These are phyloP conservation scores for Limnodromus scolopaceus DNA, from an alignment of 2,797 vertebrate genomes.

Conservation along the genomic window DNA sequence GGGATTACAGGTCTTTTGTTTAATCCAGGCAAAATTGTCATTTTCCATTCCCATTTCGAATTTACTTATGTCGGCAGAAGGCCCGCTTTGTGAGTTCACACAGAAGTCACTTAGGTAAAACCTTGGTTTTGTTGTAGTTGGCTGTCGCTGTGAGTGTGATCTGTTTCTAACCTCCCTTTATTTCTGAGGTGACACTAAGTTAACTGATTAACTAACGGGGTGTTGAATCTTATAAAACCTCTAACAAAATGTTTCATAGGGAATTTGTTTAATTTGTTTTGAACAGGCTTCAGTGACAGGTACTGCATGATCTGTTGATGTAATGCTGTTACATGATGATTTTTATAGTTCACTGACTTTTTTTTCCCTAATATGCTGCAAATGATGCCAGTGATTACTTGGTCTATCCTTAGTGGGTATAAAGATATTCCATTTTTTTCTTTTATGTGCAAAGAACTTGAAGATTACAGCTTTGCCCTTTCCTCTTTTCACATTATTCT, in stretches of 20 bases:
- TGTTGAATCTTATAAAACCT: not conserved
- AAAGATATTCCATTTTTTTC: not conserved
- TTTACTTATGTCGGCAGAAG: rapidly evolving
- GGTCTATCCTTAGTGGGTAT: not conserved
- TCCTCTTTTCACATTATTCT: not conserved
- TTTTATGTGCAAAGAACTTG: not conserved
- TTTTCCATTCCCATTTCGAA: not conserved
- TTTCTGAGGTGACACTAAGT: not conserved
- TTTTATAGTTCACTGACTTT: not conserved
- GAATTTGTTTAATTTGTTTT: not conserved
- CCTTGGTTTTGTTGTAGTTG: rapidly evolving
- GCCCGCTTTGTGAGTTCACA: not conserved
- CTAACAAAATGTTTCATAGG: not conserved
- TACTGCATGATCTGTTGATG: not conserved
- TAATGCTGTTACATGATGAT: not conserved
- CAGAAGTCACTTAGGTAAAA: not conserved
- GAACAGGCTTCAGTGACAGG: not conserved
- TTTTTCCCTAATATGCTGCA: not conserved
- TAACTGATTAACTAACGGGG: not conserved
- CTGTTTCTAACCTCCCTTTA: not conserved
- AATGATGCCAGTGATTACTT: not conserved
- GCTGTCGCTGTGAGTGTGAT: not conserved
- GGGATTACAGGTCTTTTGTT: not conserved
- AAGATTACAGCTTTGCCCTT: not conserved
- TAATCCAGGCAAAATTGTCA: not conserved